phyloP scores from a whole-genome alignment of 1,140 invertebrate species.

The Triops longicaudatus region DNA sequence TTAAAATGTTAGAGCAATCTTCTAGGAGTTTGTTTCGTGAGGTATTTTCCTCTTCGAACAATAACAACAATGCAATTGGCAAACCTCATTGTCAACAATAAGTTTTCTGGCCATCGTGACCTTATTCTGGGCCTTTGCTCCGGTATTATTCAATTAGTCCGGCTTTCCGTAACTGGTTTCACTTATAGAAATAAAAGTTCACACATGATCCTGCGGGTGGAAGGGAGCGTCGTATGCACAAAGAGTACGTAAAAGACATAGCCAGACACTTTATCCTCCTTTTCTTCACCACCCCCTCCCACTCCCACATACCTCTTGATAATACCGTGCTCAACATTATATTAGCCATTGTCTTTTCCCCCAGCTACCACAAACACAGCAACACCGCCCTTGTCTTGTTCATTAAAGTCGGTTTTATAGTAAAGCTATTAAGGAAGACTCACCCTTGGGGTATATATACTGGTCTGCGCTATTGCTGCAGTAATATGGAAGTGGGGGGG shows the following conservation, averaged over 20 bases:
- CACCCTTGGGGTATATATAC: neutral
- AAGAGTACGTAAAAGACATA: neutral
- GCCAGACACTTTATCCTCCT: neutral
- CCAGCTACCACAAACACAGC: slow-evolving; percentile 10
- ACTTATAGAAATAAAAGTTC: neutral
- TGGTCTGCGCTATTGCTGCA: neutral
- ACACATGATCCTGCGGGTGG: neutral
- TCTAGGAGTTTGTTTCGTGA: too few relatives aligned
- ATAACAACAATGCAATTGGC: too few relatives aligned
- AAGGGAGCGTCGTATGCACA: neutral
- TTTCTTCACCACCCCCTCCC: too few relatives aligned
- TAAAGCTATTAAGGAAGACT: slow-evolving; percentile 4
- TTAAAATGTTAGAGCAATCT: too few relatives aligned
- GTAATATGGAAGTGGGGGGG: neutral
- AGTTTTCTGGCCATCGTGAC: neutral
- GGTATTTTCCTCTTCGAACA: too few relatives aligned
- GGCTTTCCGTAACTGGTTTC: neutral
- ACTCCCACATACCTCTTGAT: neutral
- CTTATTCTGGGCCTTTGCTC: neutral
- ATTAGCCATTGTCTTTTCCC: slow-evolving; percentile 12
- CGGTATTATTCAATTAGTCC: neutral
- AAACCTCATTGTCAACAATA: too few relatives aligned
- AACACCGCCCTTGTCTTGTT: slow-evolving; percentile 14
- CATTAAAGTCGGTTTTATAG: slow-evolving; percentile 13
- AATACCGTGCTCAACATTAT: neutral